Percentiles rank a stretch among this genome's conserved stretches.
Evolutionary conservation across 2,113 vertebrate species (phyloP).

Genomic region (Alethe castanea): DNA sequence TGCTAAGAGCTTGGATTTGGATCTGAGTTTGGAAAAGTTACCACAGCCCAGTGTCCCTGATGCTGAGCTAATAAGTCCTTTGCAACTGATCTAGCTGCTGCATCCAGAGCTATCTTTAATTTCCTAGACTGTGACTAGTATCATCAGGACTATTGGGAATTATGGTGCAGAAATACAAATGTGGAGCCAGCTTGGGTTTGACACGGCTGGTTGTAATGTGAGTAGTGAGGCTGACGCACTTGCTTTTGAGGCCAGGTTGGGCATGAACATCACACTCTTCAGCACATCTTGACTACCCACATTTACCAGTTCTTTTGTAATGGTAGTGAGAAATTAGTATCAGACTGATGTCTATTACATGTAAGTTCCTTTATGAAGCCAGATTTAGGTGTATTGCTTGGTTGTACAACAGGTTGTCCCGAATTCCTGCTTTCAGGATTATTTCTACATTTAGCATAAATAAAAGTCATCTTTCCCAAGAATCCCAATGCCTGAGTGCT

Average conservation of each 20-base stretch:
- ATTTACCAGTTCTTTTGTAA: neutral
- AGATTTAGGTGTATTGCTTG: neutral
- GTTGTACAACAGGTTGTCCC: neutral
- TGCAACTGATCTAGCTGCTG: neutral
- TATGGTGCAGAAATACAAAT: neutral
- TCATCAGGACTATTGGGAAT: neutral
- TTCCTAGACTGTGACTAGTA: neutral
- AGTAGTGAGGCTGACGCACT: neutral
- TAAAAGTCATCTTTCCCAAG: neutral
- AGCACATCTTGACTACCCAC: neutral
- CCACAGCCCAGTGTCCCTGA: neutral
- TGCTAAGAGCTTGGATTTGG: neutral
- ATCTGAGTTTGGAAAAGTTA: neutral
- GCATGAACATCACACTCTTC: neutral
- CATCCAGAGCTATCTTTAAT: neutral
- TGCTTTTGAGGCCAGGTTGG: neutral
- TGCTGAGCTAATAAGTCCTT: neutral
- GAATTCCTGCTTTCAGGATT: neutral
- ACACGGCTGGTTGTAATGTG: rapidly evolving
- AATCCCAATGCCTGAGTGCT: neutral
- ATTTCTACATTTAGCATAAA: neutral
- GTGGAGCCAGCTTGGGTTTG: neutral
- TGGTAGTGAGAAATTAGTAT: neutral
- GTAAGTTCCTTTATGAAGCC: neutral
- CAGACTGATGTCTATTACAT: neutral